These are phyloP conservation scores for Notodonta dromedarius DNA, from an alignment of 2,888 invertebrate genomes.

Conservation along the genomic window DNA sequence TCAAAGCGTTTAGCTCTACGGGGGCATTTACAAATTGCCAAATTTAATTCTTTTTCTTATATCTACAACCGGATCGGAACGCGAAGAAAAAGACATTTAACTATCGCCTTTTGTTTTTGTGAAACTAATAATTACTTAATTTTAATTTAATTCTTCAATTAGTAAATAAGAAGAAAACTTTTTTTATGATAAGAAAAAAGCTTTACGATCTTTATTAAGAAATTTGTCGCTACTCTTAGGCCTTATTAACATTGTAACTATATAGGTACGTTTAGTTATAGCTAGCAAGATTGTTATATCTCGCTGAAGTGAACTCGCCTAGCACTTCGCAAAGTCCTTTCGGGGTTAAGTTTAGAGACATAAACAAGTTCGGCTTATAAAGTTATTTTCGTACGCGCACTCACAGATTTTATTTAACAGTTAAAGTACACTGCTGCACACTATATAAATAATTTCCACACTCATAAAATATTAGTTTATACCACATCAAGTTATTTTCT, in stretches of 20 bases:
- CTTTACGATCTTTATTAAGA: too few species aligned
- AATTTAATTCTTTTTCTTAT: too few species aligned
- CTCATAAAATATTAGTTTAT: neutral
- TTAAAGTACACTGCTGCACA: constrained; percentile 31
- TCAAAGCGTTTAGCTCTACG: too few species aligned
- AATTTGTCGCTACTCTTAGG: neutral
- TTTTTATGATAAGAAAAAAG: too few species aligned
- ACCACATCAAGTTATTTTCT: neutral
- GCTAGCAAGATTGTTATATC: constrained; percentile 19
- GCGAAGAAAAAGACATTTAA: too few species aligned
- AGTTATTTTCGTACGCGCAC: constrained; percentile 31
- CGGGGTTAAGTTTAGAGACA: constrained; percentile 32
- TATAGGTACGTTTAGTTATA: neutral
- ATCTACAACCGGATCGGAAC: too few species aligned
- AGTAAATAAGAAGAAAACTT: too few species aligned
- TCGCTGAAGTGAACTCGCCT: constrained; percentile 19
- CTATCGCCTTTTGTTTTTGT: too few species aligned
- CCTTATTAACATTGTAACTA: neutral
- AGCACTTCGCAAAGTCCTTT: constrained; percentile 26
- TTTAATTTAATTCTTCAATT: too few species aligned
- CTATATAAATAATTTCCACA: neutral
- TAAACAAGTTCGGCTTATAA: constrained; percentile 41
- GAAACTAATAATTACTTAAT: too few species aligned
- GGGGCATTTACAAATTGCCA: too few species aligned
- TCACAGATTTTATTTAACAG: constrained; percentile 41